Evolutionary conservation across 2,888 invertebrate species (phyloP).

Genomic region (Polyommatus icarus): DNA sequence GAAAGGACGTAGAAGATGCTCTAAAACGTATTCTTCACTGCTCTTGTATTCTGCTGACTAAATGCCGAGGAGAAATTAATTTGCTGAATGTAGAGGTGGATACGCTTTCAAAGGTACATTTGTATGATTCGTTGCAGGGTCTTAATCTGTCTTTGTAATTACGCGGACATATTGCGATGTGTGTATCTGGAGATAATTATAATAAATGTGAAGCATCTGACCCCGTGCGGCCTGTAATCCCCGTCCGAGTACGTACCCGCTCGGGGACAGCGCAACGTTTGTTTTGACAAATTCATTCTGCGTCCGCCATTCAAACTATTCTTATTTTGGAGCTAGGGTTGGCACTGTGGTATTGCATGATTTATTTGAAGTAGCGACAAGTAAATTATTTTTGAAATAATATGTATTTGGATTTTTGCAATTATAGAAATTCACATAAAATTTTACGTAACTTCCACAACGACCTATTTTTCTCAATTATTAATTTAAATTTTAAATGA

Average conservation of each 20-base stretch:
- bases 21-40: background rate
- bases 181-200: constrained; percentile 24
- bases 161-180: background rate
- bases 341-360: constrained; percentile 39
- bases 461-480: no score
- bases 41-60: background rate
- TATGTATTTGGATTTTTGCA: no score
- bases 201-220: constrained; percentile 22
- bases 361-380: no score
- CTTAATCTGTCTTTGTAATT: background rate
- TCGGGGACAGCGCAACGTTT: constrained; percentile 50
- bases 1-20: no score
- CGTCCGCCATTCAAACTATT: constrained; percentile 63
- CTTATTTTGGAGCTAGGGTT: constrained; percentile 61
- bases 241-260: constrained; percentile 7
- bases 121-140: constrained; percentile 16
- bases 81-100: background rate
- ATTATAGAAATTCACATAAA: no score
- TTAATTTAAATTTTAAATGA: no score
- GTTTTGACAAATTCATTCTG: constrained; percentile 78
- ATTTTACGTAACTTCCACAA: no score
- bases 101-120: background rate
- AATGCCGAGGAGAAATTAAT: background rate
- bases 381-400: no score
- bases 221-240: constrained; percentile 22